Evolutionary conservation across 2,113 vertebrate genomes (phyloP).

Genomic region (Lepus americanus): DNA sequence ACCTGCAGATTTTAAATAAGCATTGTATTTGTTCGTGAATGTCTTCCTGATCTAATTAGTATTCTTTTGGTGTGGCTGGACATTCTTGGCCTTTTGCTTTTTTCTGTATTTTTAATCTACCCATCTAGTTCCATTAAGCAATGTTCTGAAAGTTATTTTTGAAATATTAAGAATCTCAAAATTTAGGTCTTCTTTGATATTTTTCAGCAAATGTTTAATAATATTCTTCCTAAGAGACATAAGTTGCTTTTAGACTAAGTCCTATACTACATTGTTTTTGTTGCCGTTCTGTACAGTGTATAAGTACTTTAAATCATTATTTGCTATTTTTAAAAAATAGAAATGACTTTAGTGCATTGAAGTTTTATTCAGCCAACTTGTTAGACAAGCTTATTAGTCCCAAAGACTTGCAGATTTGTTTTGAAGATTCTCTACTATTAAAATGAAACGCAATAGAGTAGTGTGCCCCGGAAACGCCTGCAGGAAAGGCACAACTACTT

Average conservation of each 20-base stretch:
- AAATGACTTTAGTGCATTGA: too few relatives aligned
- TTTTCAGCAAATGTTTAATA: neutral
- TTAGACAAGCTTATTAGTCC: neutral
- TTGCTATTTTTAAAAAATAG: too few relatives aligned
- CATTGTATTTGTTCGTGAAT: neutral
- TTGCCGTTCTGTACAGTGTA: neutral
- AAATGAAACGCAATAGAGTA: neutral
- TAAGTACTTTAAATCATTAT: constrained; percentile 8
- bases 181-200: neutral
- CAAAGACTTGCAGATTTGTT: neutral
- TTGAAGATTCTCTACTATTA: neutral
- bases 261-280: neutral
- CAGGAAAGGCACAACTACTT: neutral
- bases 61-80: neutral
- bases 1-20: neutral
- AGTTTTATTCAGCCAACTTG: neutral
- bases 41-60: neutral
- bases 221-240: neutral
- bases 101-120: neutral
- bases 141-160: neutral
- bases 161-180: neutral
- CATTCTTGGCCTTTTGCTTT: neutral
- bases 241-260: neutral
- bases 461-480: neutral
- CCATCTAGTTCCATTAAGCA: neutral